A percentile compares a stretch with the other conserved stretches of the same genome.
Evolutionary conservation across 2,888 invertebrate species (phyloP).

Genomic region (Xestobium rufovillosum): DNA sequence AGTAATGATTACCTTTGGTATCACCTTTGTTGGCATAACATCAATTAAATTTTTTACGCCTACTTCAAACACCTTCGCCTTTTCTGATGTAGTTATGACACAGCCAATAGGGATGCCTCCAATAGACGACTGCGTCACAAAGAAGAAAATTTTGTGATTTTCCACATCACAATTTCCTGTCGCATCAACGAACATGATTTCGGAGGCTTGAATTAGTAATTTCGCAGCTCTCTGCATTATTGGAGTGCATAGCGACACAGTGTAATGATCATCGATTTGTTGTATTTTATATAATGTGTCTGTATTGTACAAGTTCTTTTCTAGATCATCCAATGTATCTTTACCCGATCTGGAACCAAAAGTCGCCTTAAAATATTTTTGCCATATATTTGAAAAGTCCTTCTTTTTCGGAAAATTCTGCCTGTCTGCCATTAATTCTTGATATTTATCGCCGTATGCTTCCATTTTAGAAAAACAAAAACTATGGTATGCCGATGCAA

Average conservation of each 20-base stretch:
- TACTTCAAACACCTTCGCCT: constrained; percentile 5
- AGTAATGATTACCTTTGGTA: constrained; percentile 6
- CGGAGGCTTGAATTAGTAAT: constrained; percentile 6
- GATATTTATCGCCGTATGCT: constrained; percentile 5
- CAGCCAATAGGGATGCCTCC: constrained; percentile 14
- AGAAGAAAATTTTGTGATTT: constrained; percentile 13
- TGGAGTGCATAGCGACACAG: constrained; percentile 7
- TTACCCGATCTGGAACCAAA: constrained; percentile 1
- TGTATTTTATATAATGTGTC: constrained; percentile 1
- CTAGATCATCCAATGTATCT: constrained; percentile 6
- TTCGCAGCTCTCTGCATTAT: constrained; percentile 7
- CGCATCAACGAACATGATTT: constrained; percentile 11
- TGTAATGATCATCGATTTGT: constrained; percentile 6
- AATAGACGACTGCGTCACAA: constrained; percentile 12
- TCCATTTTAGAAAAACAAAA: constrained; percentile 10
- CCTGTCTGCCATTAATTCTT: constrained; percentile 6
- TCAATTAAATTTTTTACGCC: constrained; percentile 6
- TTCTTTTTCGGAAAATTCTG: constrained; percentile 6
- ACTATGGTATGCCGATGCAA: too few species aligned
- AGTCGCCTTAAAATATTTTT: constrained; percentile 3
- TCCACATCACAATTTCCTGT: constrained; percentile 14
- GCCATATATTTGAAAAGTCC: constrained; percentile 10
- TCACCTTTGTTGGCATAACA: constrained; percentile 6
- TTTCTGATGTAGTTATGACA: constrained; percentile 9
- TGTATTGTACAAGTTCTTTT: constrained; percentile 3